Conservation (phyloP, 2,113 vertebrate species). For the Siniperca chuatsi region DNA sequence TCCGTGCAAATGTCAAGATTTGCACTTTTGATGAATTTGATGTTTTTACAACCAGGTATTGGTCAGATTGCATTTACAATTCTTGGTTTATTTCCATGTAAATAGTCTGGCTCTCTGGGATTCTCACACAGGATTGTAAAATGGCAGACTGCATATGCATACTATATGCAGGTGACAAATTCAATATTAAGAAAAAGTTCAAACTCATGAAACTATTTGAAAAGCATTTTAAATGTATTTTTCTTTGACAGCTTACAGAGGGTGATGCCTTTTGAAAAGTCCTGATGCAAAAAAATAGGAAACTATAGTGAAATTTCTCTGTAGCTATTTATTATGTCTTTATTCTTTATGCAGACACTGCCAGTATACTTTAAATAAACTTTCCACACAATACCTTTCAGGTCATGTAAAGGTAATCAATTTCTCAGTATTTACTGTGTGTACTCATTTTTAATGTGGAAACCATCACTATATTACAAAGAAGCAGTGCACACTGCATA, state of each 20-base stretch:
- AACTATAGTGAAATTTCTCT: background rate
- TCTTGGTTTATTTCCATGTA: background rate
- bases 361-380: background rate
- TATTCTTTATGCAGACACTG: background rate
- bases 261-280: background rate
- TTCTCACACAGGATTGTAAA: background rate
- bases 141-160: background rate
- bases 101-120: background rate
- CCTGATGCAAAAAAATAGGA: background rate
- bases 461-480: background rate
- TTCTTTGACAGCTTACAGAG: too few relatives aligned
- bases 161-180: background rate
- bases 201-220: background rate
- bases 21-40: constrained; percentile 8
- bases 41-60: background rate
- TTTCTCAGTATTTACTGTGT: background rate
- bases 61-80: background rate
- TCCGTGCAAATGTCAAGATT: background rate
- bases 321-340: background rate
- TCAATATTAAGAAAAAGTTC: background rate
- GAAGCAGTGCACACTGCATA: background rate
- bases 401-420: background rate
- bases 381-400: background rate
- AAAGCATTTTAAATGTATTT: background rate
- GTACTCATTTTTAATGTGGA: background rate